Evolutionary conservation across 2,888 invertebrate species (phyloP).

Genomic region (Schizaphis graminum): DNA sequence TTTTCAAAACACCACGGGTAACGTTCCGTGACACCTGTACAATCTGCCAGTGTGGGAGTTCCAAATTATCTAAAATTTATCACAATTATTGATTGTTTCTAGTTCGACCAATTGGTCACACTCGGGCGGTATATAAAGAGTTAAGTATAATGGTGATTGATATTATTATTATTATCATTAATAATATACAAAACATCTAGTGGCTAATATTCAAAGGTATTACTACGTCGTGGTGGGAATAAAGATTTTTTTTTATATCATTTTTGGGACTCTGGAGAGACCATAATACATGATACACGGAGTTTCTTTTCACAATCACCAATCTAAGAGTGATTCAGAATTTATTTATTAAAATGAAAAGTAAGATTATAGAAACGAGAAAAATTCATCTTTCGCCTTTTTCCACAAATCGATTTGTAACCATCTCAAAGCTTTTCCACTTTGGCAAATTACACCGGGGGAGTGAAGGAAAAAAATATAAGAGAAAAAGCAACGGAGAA

Average conservation of each 20-base stretch:
- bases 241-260: neutral
- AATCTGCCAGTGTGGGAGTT: constrained; percentile 56
- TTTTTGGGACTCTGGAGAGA: neutral
- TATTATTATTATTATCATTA: constrained; percentile 30
- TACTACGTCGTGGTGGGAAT: constrained; percentile 8
- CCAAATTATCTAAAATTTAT: constrained; percentile 63
- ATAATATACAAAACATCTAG: neutral
- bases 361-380: constrained; percentile 2
- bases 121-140: neutral
- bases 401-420: constrained; percentile 54
- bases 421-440: constrained; percentile 56
- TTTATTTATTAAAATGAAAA: constrained; percentile 39
- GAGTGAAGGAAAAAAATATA: neutral
- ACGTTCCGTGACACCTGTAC: constrained; percentile 64
- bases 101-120: constrained; percentile 57
- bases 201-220: neutral
- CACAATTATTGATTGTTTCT: constrained; percentile 63
- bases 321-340: neutral
- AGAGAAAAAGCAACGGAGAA: neutral
- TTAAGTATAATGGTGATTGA: constrained; percentile 44
- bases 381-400: constrained; percentile 54
- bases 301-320: neutral
- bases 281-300: neutral
- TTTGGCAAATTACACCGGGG: constrained; percentile 63
- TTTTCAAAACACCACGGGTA: constrained; percentile 41